Evolutionary conservation across 2,888 invertebrate genomes (phyloP), one percentile per base, ranked within the genome.

Genomic region (Shargacucullia verbasci): DNA sequence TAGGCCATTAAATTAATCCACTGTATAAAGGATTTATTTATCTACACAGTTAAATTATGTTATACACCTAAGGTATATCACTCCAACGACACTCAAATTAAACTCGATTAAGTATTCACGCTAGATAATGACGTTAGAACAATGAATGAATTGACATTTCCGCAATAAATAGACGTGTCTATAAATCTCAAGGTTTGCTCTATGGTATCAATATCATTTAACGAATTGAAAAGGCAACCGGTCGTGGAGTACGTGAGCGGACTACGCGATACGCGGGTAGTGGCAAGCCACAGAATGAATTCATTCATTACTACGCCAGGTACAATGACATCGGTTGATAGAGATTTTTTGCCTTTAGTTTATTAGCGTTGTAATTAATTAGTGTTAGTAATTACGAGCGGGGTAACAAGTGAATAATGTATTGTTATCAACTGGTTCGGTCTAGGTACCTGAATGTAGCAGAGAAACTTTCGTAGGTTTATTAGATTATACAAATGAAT

Each of bases 161-260:
- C 77, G 66, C 64, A 75, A 71, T 74, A 54, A 61, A 55, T 31
- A 59, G 71, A 55, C 75, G 58, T 66, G 66, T 74, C 77, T 77
- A 77, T 76, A 59, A 64, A 62, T 41, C 43, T 59, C 77, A 74
- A 76, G 77, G 77, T 50, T 71, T 76, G 45, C 38, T 74, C 77
- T 77, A 44, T 72, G 74, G 57, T 46, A 60, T 59, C 77, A 76
- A 70, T 79, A 81, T 76, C 73, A 70, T 79, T 78, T 76, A 72
- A 83, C 69, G 76, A 83, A 83, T 85, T 79, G 79, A 82, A 86
- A 81, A 81, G 76, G 72, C 73, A 80, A 82, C 82, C 84, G 82
- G 82, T 81, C 80, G 76, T 68, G 48, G 45, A 68, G 79, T 76
- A 90, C 91, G 91, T 91, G 91, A 82, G 84, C 58, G 69, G 80